phyloP scores from a whole-genome alignment of 1,140 invertebrate species.

The Frieseomelitta varia region DNA sequence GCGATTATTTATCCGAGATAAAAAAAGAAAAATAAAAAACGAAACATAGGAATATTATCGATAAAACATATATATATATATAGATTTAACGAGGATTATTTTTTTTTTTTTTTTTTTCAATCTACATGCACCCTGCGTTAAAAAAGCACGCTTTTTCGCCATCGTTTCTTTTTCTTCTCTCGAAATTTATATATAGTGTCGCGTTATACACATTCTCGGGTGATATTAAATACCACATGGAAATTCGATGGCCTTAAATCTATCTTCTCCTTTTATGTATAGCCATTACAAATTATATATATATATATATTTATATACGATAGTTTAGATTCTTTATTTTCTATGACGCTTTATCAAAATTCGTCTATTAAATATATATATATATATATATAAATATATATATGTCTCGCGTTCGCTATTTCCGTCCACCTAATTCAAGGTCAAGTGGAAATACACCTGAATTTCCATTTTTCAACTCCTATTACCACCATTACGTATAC shows the following conservation, averaged over 20 bases:
- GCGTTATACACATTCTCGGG: conserved; percentile 44
- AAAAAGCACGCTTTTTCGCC: conserved; percentile 38
- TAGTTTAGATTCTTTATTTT: conserved; percentile 66
- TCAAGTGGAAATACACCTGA: conserved; percentile 64
- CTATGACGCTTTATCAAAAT: conserved; percentile 76
- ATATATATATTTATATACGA: conserved; percentile 29
- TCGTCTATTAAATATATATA: conserved; percentile 75
- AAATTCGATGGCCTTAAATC: conserved; percentile 56
- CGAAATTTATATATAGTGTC: conserved; percentile 20
- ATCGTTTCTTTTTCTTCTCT: neutral
- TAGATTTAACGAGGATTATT: conserved; percentile 17
- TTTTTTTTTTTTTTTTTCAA: neutral
- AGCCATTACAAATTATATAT: conserved; percentile 63
- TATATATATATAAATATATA: conserved; percentile 69
- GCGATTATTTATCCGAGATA: neutral
- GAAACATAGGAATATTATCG: neutral
- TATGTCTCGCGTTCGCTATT: conserved; percentile 70
- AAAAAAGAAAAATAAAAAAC: neutral
- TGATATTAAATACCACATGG: conserved; percentile 56
- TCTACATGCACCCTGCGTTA: conserved; percentile 48
- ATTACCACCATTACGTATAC: conserved; percentile 59
- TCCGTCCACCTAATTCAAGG: conserved; percentile 63
- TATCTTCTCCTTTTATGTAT: conserved; percentile 58
- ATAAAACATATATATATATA: conserved; percentile 17
- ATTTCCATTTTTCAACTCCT: conserved; percentile 34